Percentiles rank a stretch among this genome's conserved stretches.
phyloP scores from a whole-genome alignment of 1,140 invertebrate species.

The Eufriesea mexicana region DNA sequence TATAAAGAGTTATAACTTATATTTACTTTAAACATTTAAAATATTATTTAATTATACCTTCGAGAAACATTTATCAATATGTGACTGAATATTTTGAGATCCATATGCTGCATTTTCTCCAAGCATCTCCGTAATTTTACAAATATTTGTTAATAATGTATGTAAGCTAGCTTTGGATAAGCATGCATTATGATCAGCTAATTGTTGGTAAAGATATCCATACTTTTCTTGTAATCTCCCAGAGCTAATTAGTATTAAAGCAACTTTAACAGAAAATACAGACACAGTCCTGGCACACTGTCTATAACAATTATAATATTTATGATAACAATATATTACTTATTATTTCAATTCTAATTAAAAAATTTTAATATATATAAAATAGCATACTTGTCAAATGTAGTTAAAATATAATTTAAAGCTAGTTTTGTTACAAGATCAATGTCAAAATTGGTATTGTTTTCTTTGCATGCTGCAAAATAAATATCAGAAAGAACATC shows the following conservation, averaged over 20 bases:
- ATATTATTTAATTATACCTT: slow-evolving; percentile 74
- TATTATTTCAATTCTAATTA: slow-evolving; percentile 13
- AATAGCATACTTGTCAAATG: slow-evolving; percentile 82
- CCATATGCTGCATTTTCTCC: slow-evolving; percentile 83
- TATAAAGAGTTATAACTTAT: slow-evolving; percentile 21
- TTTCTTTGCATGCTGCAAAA: slow-evolving; percentile 82
- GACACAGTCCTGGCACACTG: slow-evolving; percentile 80
- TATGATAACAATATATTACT: slow-evolving; percentile 5
- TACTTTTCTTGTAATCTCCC: slow-evolving; percentile 84
- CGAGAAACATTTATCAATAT: slow-evolving; percentile 83
- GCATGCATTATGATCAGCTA: slow-evolving; percentile 84
- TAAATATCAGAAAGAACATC: slow-evolving; percentile 84
- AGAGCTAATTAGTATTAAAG: slow-evolving; percentile 82
- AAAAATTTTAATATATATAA: slow-evolving; percentile 25
- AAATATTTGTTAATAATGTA: slow-evolving; percentile 81
- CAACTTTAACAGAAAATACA: slow-evolving; percentile 83
- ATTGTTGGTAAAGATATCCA: slow-evolving; percentile 84
- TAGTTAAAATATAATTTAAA: slow-evolving; percentile 81
- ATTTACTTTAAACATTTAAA: not conserved
- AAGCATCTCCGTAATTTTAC: slow-evolving; percentile 82
- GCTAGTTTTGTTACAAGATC: slow-evolving; percentile 80
- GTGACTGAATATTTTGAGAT: slow-evolving; percentile 81
- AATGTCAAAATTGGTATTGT: slow-evolving; percentile 78
- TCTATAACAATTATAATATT: slow-evolving; percentile 70
- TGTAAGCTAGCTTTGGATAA: slow-evolving; percentile 82